Evolutionary conservation across 2,888 invertebrate species (phyloP).

Genomic region (Limenitis camilla): DNA sequence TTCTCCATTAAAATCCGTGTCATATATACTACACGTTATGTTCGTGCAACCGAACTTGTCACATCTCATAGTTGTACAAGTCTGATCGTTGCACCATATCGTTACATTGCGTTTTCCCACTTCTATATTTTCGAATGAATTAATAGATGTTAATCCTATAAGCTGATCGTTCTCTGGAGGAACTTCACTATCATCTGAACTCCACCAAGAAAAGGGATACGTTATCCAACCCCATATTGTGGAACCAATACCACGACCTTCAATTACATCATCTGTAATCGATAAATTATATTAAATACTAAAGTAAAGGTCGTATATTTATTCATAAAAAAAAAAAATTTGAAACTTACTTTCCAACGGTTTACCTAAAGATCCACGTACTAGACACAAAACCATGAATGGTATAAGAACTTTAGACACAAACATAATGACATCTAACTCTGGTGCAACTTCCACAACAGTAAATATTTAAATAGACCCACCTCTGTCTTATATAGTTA

Average conservation of each 20-base stretch:
- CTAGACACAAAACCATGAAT: constrained; percentile 39
- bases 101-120: constrained; percentile 53
- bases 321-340: background rate
- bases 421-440: constrained; percentile 40
- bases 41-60: constrained; percentile 51
- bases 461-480: constrained; percentile 53
- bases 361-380: constrained; percentile 42
- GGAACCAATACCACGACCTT: constrained; percentile 54
- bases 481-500: constrained; percentile 51
- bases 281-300: constrained; percentile 27
- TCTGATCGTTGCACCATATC: constrained; percentile 67
- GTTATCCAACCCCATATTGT: constrained; percentile 65
- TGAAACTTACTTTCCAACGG: constrained; percentile 53
- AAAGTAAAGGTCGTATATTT: background rate
- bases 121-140: constrained; percentile 37
- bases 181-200: constrained; percentile 32
- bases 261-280: constrained; percentile 51
- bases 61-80: constrained; percentile 63
- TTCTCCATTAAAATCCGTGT: constrained; percentile 60
- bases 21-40: constrained; percentile 63
- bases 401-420: constrained; percentile 35
- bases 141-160: constrained; percentile 33
- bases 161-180: constrained; percentile 36
- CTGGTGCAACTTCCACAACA: constrained; percentile 34
- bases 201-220: constrained; percentile 65